Evolutionary conservation across 2,113 vertebrate species (phyloP).

Genomic region (Guaruba guarouba): DNA sequence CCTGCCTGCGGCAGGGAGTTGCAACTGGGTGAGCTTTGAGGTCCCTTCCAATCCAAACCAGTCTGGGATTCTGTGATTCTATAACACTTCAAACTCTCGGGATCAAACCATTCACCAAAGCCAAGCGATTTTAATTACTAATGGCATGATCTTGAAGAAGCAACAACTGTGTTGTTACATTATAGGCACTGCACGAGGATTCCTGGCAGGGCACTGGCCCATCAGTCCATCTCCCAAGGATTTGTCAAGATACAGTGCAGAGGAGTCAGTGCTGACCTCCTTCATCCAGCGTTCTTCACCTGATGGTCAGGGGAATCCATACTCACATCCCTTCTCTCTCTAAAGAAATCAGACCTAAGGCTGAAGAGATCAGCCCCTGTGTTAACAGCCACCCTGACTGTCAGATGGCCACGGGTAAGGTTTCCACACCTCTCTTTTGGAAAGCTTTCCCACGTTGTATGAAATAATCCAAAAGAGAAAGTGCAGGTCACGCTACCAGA

Average conservation of each 20-base stretch:
- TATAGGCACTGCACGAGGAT: not conserved
- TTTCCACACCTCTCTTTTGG: not conserved
- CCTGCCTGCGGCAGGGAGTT: not conserved
- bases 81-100: not conserved
- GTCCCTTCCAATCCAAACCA: not conserved
- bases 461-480: not conserved
- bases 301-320: not conserved
- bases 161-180: not conserved
- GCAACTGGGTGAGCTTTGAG: not conserved
- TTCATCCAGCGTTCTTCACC: not conserved
- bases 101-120: not conserved
- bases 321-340: not conserved
- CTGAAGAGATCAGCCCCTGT: not conserved
- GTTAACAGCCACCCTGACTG: not conserved
- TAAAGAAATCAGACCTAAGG: not conserved
- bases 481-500: not conserved
- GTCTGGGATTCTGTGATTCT: not conserved
- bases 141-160: fast-evolving
- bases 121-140: not conserved
- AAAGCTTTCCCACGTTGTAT: not conserved
- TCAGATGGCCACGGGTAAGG: not conserved
- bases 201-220: not conserved
- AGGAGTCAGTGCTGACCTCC: not conserved
- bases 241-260: not conserved
- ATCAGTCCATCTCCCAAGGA: not conserved